Evolutionary conservation across 2,888 invertebrate species (phyloP), one percentile per base, ranked within the genome.

Genomic region (Lissocephala sabroskyi): DNA sequence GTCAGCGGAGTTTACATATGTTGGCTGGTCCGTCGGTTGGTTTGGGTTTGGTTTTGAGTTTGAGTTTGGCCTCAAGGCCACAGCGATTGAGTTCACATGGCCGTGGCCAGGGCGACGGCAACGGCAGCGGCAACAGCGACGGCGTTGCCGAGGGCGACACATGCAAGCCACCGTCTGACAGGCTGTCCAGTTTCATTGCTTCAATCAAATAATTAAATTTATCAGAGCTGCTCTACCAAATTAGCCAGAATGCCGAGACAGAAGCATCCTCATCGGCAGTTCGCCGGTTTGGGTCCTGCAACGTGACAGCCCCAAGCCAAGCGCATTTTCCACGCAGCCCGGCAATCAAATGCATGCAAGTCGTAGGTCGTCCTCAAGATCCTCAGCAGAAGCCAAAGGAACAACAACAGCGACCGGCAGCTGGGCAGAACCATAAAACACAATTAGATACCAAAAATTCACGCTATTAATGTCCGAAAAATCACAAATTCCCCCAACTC

Each of bases 261-360:
- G 51, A 40, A 59, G 48, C 52, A 51, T 10, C 23, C 41, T 43
- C 37, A n/a, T 23, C 23, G 7, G 23, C 23, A n/a, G n/a, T n/a
- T n/a, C n/a, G n/a, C n/a, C n/a, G n/a, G n/a, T n/a, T n/a, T n/a
- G n/a, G n/a, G n/a, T 23, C 7, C 23, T 23, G 30, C 52, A 65
- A 59, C 71, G 66, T 77, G 68, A 77, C 53, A 65, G 71, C 78
- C 78, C 28, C 51, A 52, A 62, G 66, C 59, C 3, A 45, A 35
- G 35, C 36, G 33, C 42, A 28, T 28, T 7, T 23, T 23, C 23
- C 23, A 23, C 23, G 17, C 41, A 39, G 16, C 39, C 28, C 36
- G 9, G 49, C 52, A 60, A 76, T 61, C 59, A 70, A 62, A 52
- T 50, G 59, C 75, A 62, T 74, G 68, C 78, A 43, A 77, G 43